Evolutionary conservation across 1,140 invertebrate genomes (phyloP).

Genomic region (Eciton burchellii): DNA sequence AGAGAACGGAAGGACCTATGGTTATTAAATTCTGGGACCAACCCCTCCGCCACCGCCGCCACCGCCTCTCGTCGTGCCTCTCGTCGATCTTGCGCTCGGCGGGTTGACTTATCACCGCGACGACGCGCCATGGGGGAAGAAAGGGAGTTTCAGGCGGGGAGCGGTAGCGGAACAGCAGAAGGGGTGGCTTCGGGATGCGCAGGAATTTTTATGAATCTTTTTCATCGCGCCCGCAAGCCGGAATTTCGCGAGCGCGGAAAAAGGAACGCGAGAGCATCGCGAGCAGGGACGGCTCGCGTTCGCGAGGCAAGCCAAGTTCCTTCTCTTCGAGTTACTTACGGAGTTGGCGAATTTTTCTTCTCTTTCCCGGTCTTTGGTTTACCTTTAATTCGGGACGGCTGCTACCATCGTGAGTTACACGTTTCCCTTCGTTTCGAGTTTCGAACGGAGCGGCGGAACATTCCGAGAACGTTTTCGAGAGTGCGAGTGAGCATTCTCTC

Average conservation of each 20-base stretch:
- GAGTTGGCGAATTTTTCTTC: conserved; percentile 38
- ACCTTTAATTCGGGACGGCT: conserved; percentile 43
- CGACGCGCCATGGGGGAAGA: conserved; percentile 32
- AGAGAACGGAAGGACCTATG: conserved; percentile 70
- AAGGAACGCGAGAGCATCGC: not conserved
- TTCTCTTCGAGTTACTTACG: conserved; percentile 35
- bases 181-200: conserved; percentile 5
- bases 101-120: conserved; percentile 78
- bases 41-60: conserved; percentile 45
- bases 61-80: conserved; percentile 6
- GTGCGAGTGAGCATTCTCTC: not conserved
- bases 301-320: conserved; percentile 34
- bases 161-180: conserved; percentile 15
- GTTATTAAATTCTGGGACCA: conserved; percentile 85
- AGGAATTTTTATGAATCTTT: conserved; percentile 66
- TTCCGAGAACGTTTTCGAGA: conserved; percentile 9
- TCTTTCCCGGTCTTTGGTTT: conserved; percentile 26
- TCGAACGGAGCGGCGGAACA: not conserved
- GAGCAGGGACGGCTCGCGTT: too few relatives aligned
- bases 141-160: conserved; percentile 48
- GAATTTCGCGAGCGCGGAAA: conserved; percentile 8
- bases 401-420: not conserved
- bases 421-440: conserved; percentile 9
- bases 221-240: conserved; percentile 30
- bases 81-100: conserved; percentile 60